Evolutionary conservation across 2,113 vertebrate genomes (phyloP), one percentile per base, ranked within the genome.

Genomic region (Paraplagusia blochii): DNA sequence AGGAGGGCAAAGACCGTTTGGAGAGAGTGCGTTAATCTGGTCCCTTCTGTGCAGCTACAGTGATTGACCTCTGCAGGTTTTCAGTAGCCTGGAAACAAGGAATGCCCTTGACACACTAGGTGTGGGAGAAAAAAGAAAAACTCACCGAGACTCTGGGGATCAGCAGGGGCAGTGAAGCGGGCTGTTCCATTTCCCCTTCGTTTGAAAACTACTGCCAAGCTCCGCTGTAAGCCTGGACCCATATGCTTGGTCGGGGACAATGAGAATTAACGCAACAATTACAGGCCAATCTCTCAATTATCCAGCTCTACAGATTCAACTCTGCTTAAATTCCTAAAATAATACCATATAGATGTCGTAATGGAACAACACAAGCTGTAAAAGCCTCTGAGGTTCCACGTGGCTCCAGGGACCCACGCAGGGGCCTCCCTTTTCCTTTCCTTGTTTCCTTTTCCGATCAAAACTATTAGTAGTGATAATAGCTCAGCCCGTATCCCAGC

Each of bases 181-280:
- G 81, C 77, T 83, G 72, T 82, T 85, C 83, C 83, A 87, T 87
- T 87, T 86, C 82, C 77, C 77, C 79, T 69, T 80, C 64, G 51
- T 75, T 84, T 85, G 81, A 85, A 84, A 79, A 69, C 74, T 50
- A 73, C 71, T 73, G 77, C 72, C 77, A 53, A 58, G 64, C 72
- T 53, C 61, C 58, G 68, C 22, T 35, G 14, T 36, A 68, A 42
- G 45, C 53, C 48, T 67, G 76, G 79, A 73, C 81, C 83, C 76
- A 64, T 68, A 61, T 65, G 80, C 62, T 63, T 61, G 45, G 63
- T 45, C 65, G 44, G 60, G 58, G 80, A 87, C 85, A 85, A 85
- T 79, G 55, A 72, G 55, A 76, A 63, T 81, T 89, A 88, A 90
- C 88, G 76, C 81, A 90, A 80, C 77, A 82, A 84, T 90, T 88